Base-by-base conservation (phyloP, 53 echinoderm and acorn worm species). In the Henricia sp. region DNA sequence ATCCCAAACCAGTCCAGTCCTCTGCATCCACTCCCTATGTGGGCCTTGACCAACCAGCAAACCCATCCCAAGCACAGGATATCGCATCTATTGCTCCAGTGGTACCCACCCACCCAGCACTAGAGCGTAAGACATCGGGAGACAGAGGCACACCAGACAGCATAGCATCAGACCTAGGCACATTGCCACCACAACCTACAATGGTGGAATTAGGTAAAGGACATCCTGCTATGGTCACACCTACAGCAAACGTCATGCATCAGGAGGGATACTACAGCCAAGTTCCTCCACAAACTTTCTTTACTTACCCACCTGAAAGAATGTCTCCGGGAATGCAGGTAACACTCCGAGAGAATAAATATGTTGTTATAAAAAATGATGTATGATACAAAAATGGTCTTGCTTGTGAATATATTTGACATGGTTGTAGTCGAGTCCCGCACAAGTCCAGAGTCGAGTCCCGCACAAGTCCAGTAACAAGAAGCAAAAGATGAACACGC, bases 121-220 rank as follows among this genome's bases (percentile, higher is more conserved):
- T 78, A 29, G 78, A 78, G 78, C 78, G 78, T 24, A 78, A 78
- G 33, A 30, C 65, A n/a, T 74, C 74, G 26, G 93, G 89, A 40
- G 96, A 90, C 24, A 77, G 96, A 58, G 96, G 91, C 12, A 96
- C 96, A 38, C 96, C 96, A 54, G 96, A 96, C 46, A 96, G 96
- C 52, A 89, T 93, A 35, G 85, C 92, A 37, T 88, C 96, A 20
- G 96, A 96, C 69, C 78, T 83, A 55, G 89, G 93, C 75, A 84
- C 93, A 9, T 87, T 78, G 32, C 83, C 86, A 39, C 89, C 83
- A 21, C 80, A 83, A 9, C 58, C 86, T 13, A 62, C 86, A 12
- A 58, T 66, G 24, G 89, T 89, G 17, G 77, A 85, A 28, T 74
- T 75, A 3, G 25, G 37, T 43, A 70, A 60, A 1, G 78, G 44